A percentile compares a stretch with the other conserved stretches of the same genome.
Evolutionary conservation across 2,888 invertebrate genomes (phyloP).

Genomic region (Pristionchus entomophagus): DNA sequence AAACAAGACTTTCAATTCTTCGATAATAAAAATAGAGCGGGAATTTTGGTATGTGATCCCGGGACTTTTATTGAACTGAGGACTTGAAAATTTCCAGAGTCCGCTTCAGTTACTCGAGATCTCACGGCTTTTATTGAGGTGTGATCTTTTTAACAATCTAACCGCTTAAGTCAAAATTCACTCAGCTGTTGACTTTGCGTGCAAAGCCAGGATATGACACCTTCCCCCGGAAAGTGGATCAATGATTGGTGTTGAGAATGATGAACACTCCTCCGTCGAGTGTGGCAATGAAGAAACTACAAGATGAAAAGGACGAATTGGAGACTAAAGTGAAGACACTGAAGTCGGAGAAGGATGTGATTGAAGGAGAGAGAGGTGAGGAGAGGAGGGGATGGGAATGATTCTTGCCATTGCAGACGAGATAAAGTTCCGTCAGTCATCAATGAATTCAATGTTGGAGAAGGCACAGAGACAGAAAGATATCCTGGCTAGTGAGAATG

Average conservation of each 20-base stretch:
- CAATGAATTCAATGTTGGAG: not conserved
- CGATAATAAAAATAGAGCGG: too few relatives aligned
- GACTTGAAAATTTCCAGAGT: too few relatives aligned
- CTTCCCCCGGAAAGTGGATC: not conserved
- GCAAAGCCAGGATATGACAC: too few relatives aligned
- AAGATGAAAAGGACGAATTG: slow-evolving; percentile 41
- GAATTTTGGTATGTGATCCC: too few relatives aligned
- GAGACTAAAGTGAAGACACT: not conserved
- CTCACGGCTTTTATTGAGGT: too few relatives aligned
- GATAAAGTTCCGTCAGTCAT: slow-evolving; percentile 10
- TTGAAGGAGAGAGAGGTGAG: slow-evolving; percentile 14
- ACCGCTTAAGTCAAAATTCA: too few relatives aligned
- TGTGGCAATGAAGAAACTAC: slow-evolving; percentile 11
- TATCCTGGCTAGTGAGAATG: not conserved
- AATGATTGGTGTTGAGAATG: not conserved
- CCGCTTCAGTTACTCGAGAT: too few relatives aligned
- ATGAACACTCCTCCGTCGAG: not conserved
- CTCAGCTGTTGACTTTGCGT: too few relatives aligned
- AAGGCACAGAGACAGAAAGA: not conserved
- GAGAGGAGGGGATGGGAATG: not conserved
- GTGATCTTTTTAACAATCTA: too few relatives aligned
- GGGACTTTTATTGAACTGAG: too few relatives aligned
- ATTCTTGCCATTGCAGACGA: slow-evolving; percentile 4
- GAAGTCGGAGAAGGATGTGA: not conserved
- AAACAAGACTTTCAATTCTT: too few relatives aligned